Evolutionary conservation across 2,888 invertebrate species (phyloP).

Genomic region (Morpho helenor): DNA sequence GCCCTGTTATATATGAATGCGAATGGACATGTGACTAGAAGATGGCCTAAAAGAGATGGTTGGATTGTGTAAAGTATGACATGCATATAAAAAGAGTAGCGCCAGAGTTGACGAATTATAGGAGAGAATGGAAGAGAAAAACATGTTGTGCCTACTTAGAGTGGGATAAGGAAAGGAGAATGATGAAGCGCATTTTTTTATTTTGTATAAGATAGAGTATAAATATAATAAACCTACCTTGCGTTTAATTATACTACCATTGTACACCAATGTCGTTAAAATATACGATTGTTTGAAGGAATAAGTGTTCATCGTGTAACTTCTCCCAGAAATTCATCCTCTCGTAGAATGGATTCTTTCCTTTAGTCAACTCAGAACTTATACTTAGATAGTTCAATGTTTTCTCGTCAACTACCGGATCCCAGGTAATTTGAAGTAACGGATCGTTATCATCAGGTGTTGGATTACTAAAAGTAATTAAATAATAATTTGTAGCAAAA

Average conservation of each 20-base stretch:
- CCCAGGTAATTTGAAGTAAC: slow-evolving; percentile 62
- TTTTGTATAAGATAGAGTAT: no score
- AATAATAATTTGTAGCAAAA: no score
- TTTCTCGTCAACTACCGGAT: slow-evolving; percentile 55
- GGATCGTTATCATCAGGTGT: slow-evolving; percentile 61
- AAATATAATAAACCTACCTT: background rate
- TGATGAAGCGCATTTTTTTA: no score
- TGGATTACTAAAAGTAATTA: slow-evolving; percentile 54
- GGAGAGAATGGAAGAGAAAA: no score
- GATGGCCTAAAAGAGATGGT: no score
- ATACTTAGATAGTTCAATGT: slow-evolving; percentile 64
- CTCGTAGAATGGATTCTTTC: slow-evolving; percentile 62
- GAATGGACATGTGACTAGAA: no score
- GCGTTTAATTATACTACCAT: background rate
- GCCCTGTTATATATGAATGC: no score
- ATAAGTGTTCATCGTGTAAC: slow-evolving; percentile 52
- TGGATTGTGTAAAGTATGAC: no score
- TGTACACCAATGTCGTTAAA: slow-evolving; percentile 57
- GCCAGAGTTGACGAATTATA: no score
- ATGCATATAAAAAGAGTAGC: no score
- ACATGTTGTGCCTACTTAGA: no score
- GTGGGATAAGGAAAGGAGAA: no score
- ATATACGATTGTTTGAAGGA: slow-evolving; percentile 51
- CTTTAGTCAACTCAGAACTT: slow-evolving; percentile 61
- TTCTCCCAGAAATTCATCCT: slow-evolving; percentile 70